Evolutionary conservation across 2,797 vertebrate species (phyloP).

Genomic region (Propithecus perrieri): DNA sequence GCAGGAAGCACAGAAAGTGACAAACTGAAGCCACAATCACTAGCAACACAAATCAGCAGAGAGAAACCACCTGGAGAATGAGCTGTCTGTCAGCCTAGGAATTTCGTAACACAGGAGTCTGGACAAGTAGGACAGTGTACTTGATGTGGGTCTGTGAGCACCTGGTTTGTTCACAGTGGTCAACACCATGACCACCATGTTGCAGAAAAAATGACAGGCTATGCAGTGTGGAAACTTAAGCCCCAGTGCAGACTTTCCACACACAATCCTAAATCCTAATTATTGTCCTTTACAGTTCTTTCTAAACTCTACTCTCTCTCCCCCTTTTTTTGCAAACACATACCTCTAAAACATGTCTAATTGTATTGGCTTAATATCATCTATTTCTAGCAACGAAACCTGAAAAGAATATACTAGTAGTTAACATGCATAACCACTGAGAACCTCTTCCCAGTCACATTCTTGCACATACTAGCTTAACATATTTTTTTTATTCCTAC

Average conservation of each 20-base stretch:
- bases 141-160: background rate
- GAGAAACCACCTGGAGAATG: background rate
- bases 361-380: background rate
- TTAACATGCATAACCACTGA: background rate
- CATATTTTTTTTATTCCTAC: background rate
- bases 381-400: background rate
- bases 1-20: background rate
- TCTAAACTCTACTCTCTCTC: background rate
- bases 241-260: background rate
- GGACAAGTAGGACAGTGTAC: background rate
- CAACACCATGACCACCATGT: background rate
- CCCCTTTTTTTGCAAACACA: background rate
- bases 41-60: background rate
- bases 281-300: background rate
- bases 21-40: background rate
- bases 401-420: background rate
- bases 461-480: background rate
- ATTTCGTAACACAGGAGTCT: background rate
- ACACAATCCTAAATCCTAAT: background rate
- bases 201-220: background rate
- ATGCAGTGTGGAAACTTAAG: background rate
- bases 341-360: background rate
- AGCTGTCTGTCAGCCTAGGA: background rate
- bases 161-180: background rate
- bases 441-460: background rate